Percentiles rank a stretch among this genome's conserved stretches.
Conservation (phyloP, 2,797 vertebrate genomes). For the Lycodopsis pacificus region DNA sequence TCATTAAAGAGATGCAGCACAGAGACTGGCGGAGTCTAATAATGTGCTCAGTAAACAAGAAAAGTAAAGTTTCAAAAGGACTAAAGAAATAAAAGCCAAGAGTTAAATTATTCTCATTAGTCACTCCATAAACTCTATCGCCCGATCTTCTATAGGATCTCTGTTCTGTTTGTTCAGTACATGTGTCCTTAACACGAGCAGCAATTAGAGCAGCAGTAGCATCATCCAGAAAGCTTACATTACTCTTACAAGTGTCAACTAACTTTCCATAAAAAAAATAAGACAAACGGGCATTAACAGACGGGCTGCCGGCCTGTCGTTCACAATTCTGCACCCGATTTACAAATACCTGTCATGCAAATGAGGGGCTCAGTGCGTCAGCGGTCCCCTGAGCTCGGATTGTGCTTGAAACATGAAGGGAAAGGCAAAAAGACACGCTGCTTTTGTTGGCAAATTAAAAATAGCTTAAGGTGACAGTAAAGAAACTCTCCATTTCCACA, state of each 20-base stretch:
- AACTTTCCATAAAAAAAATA: slow-evolving; percentile 35
- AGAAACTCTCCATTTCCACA: slow-evolving; percentile 47
- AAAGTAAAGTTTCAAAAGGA: slow-evolving; percentile 11
- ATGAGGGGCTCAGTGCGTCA: slow-evolving; percentile 53
- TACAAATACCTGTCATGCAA: slow-evolving; percentile 74
- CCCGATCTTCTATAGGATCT: slow-evolving; percentile 37
- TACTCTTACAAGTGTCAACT: slow-evolving; percentile 44
- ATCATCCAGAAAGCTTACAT: slow-evolving; percentile 27
- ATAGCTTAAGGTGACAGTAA: slow-evolving; percentile 74
- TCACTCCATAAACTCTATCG: slow-evolving; percentile 28
- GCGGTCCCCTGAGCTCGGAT: slow-evolving; percentile 57
- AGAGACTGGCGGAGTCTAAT: slow-evolving; percentile 11
- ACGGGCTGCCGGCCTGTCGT: slow-evolving; percentile 36
- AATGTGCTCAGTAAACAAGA: slow-evolving; percentile 34
- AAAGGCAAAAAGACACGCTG: slow-evolving; percentile 24
- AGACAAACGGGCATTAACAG: slow-evolving; percentile 46
- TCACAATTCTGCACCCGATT: slow-evolving; percentile 50
- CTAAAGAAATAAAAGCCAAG: slow-evolving; percentile 1
- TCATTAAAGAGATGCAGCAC: slow-evolving; percentile 26
- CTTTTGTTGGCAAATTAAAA: slow-evolving; percentile 79
- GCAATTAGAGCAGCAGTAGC: slow-evolving; percentile 56
- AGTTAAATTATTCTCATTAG: slow-evolving; percentile 45
- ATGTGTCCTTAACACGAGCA: slow-evolving; percentile 33
- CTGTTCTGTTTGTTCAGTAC: slow-evolving; percentile 36
- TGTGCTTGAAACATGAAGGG: slow-evolving; percentile 50